Evolutionary conservation across 2,888 invertebrate genomes (phyloP), one percentile per base, ranked within the genome.

Genomic region (Criorhina ranunculi): DNA sequence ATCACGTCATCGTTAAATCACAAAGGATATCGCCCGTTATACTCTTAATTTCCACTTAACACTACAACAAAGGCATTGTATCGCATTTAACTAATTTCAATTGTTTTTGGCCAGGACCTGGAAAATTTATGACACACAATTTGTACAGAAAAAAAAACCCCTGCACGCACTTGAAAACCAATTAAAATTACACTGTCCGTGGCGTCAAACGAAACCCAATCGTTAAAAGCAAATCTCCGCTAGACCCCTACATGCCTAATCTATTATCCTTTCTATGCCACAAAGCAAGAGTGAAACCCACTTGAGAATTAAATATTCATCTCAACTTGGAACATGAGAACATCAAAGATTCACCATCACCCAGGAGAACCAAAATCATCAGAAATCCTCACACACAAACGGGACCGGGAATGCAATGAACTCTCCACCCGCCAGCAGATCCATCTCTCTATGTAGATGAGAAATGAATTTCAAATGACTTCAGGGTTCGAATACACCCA

Each of bases 401-500:
- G 0, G 24, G 24, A n/a, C 29, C 0, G 42, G 4, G 44, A 57
- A 64, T 64, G 17, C 64, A 75, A 57, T 33, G 46, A 75, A 75
- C 75, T 57, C 75, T 57, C 40, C 35, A 12, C 37, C 57, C 57
- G 12, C 17, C 17, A 59, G 24, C 29, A 42, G 12, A 24, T 57
- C 12, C 37, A 46, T 66, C 49, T 49, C 24, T 15, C 7, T 24
- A 29, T 24, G 49, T 57, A 60, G 49, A 49, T 51, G 37, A 37
- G 53, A 66, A 75, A 64, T 75, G 35, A 44, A 35, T 64, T 57
- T 55, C 8, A 57, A 42, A 44, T 60, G 49, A 19, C 59, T 49
- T 5, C 2, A 51, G 40, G 33, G 33, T 59, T 49, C 42, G 3
- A 55, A 35, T 44, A 44, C 44, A 55, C 31, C 57, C 37, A 40